Evolutionary conservation across 2,888 invertebrate genomes (phyloP), one percentile per base, ranked within the genome.

Genomic region (Drosophila incognita): DNA sequence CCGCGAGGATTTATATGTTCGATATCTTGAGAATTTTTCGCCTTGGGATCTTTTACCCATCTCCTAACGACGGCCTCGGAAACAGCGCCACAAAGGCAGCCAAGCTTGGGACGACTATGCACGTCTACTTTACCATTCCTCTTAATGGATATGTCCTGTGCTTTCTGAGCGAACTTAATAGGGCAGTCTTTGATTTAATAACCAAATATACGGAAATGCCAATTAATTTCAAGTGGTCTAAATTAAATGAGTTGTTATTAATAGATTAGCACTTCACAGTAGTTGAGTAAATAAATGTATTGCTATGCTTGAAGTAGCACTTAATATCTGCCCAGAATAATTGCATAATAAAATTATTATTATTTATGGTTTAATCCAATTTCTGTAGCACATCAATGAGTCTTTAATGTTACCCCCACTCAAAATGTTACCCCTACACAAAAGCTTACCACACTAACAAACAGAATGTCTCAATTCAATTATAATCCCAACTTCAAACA

Each of bases 61-160:
- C 21, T 52, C 6, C 2, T 13, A 21, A 52, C 21, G 33, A 7
- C 6, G 21, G 0, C 15, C 33, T 33, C 21, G 13, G 11, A 31
- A 21, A 21, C 15, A 35, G 35, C 3, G 11, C 7, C 7, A 4
- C 33, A 8, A 3, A 4, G 2, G 2, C 15, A 15, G 2, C 4
- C 7, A 52, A 21, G 8, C 6, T 52, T 35, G 15, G 1, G 7
- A 21, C 21, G 33, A 7, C 33, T 13, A 7, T 6, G 13, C 21
- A 21, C 33, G 4, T 35, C 1, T 66, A 97, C 98, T 94, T 95
- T 98, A 80, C 97, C 98, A 0, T 99, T 94, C 96, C 97, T 48
- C 94, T 99, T 7, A 98, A 98, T 93, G 98, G 99, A 93, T 99
- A 98, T 93, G 99, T 99, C 3, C 98, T 0, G 96, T 98, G 95